These are phyloP conservation scores for Pseudolaguvia tuberculata DNA, from an alignment of 2,113 vertebrate species.

Conservation along the genomic window DNA sequence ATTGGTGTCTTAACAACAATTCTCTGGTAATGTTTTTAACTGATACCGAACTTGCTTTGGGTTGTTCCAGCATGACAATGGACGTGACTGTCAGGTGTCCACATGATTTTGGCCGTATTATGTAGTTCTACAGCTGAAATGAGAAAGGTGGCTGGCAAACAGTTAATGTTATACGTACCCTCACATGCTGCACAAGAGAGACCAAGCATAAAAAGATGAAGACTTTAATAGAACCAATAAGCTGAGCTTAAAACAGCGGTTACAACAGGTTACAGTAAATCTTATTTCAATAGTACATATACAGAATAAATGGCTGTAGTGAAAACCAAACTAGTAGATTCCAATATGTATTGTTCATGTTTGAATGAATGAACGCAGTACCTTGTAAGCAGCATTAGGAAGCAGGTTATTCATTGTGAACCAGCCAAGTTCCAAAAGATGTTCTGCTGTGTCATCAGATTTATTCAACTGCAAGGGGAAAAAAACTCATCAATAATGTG, in stretches of 20 bases:
- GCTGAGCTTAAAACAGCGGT: background rate
- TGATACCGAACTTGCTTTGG: background rate
- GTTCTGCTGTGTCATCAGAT: conserved; percentile 95
- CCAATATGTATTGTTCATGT: background rate
- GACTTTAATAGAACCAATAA: conserved; percentile 11
- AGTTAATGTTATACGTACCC: conserved; percentile 66
- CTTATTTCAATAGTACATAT: background rate
- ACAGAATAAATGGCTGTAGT: too few relatives aligned
- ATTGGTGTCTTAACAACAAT: too few relatives aligned
- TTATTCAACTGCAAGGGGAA: conserved; percentile 82
- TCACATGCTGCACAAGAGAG: conserved; percentile 68
- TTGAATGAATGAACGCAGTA: conserved; percentile 46
- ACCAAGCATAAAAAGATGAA: conserved; percentile 57
- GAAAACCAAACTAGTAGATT: background rate
- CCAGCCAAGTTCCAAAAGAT: conserved; percentile 94
- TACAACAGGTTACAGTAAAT: background rate
- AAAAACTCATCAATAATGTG: background rate
- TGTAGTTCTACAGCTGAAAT: conserved; percentile 26
- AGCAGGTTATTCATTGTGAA: conserved; percentile 98
- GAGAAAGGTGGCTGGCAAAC: conserved; percentile 42
- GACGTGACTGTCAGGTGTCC: background rate
- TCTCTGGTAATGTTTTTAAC: background rate
- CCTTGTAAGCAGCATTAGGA: conserved; percentile 94
- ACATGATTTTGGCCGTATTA: background rate
- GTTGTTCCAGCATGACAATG: background rate